Percentiles rank a stretch among this genome's conserved stretches.
Conservation (phyloP, 2,888 invertebrate species). For the Trissonchulus latispiculum region DNA sequence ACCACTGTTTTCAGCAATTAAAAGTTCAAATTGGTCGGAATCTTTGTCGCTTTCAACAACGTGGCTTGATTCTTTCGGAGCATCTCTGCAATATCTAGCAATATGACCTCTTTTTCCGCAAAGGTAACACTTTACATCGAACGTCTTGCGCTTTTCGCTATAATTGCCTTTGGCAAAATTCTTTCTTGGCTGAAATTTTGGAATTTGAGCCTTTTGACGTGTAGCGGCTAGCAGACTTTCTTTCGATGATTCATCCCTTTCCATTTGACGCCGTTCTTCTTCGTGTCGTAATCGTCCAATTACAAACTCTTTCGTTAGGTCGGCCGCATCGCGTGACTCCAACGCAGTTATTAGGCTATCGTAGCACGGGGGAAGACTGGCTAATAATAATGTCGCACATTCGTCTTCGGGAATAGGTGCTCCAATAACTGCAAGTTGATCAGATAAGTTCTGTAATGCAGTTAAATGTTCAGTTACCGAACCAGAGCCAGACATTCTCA, state of each 20-base stretch:
- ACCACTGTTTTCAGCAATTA: not conserved
- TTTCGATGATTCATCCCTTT: not conserved
- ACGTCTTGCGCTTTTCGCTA: not conserved
- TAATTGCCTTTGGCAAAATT: not conserved
- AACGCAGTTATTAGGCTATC: not conserved
- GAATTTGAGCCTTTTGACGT: not conserved
- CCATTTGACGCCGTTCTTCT: not conserved
- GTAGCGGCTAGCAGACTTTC: not conserved
- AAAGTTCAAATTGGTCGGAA: not conserved
- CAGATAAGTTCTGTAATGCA: not conserved
- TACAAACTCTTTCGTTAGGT: not conserved
- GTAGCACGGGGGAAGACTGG: not conserved
- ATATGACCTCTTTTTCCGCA: not conserved
- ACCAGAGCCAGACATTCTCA: not conserved
- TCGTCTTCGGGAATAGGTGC: not conserved
- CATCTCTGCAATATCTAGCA: not conserved
- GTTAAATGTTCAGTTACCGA: not conserved
- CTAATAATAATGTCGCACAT: not conserved
- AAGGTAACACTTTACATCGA: not conserved
- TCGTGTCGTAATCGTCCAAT: not conserved
- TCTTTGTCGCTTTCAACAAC: not conserved
- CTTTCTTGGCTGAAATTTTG: not conserved
- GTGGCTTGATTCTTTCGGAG: not conserved
- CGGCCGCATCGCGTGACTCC: not conserved
- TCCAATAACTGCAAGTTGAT: not conserved